These are phyloP conservation scores for Orgyia antiqua DNA, from an alignment of 2,888 invertebrate species.

Conservation along the genomic window DNA sequence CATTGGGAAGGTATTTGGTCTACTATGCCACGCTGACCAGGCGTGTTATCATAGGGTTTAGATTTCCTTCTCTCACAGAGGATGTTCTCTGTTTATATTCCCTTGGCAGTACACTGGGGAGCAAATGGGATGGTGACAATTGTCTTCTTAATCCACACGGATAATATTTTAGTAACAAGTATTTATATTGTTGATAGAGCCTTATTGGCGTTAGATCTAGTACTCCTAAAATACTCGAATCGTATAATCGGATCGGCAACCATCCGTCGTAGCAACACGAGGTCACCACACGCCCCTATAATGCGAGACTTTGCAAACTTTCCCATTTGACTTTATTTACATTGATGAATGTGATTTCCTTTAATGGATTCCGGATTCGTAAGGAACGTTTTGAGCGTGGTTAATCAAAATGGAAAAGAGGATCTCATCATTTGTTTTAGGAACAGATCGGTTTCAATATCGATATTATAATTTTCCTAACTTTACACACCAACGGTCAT, in stretches of 20 bases:
- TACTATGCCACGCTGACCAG: too few relatives aligned
- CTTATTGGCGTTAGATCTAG: constrained; percentile 37
- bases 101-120: too few relatives aligned
- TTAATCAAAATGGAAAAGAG: not conserved
- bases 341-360: constrained; percentile 7
- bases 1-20: too few relatives aligned
- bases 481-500: too few relatives aligned
- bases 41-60: too few relatives aligned
- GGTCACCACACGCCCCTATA: constrained; percentile 15
- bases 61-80: too few relatives aligned
- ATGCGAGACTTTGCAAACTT: constrained; percentile 12
- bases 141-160: too few relatives aligned
- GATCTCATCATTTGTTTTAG: not conserved
- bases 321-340: constrained; percentile 9
- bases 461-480: too few relatives aligned
- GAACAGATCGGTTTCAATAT: too few relatives aligned
- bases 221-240: constrained; percentile 24
- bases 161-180: constrained; percentile 16
- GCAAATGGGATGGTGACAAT: too few relatives aligned
- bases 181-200: constrained; percentile 30
- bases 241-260: constrained; percentile 40
- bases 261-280: constrained; percentile 19
- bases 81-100: too few relatives aligned
- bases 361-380: constrained; percentile 8
- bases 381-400: not conserved